Evolutionary conservation across 2,113 vertebrate genomes (phyloP).

Genomic region (Cyprinus carpio): DNA sequence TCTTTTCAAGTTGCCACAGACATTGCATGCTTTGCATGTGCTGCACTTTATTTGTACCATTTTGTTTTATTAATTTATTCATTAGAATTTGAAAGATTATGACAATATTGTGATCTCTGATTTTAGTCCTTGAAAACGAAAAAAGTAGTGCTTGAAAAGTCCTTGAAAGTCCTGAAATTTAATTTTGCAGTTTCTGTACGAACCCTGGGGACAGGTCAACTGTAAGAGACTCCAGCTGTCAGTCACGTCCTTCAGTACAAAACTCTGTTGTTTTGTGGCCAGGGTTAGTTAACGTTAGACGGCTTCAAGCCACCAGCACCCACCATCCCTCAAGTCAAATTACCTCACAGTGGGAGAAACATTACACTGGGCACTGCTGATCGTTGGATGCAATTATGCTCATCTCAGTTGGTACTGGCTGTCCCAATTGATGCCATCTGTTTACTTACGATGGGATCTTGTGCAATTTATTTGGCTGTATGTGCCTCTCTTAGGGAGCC

Average conservation of each 20-base stretch:
- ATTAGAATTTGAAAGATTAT: too few species aligned
- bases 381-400: constrained; percentile 32
- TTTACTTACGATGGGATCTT: constrained; percentile 5
- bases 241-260: neutral
- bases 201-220: neutral
- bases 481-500: too few species aligned
- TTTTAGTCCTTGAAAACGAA: too few species aligned
- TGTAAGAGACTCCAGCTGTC: neutral
- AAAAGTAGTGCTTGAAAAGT: too few species aligned
- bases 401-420: constrained; percentile 29
- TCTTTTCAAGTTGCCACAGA: too few species aligned
- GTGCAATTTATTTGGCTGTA: neutral
- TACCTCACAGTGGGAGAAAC: constrained; percentile 36
- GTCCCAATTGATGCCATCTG: constrained; percentile 9
- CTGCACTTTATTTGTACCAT: too few species aligned
- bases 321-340: constrained; percentile 22
- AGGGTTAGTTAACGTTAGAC: constrained; percentile 10
- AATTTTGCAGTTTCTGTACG: too few species aligned
- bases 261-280: neutral
- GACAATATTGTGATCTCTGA: too few species aligned
- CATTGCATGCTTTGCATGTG: too few species aligned
- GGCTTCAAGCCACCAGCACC: constrained; percentile 18
- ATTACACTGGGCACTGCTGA: constrained; percentile 21
- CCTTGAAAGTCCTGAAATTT: too few species aligned
- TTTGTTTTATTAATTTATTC: too few species aligned